Evolutionary conservation across 2,797 vertebrate genomes (phyloP).

Genomic region (Acridotheres tristis): DNA sequence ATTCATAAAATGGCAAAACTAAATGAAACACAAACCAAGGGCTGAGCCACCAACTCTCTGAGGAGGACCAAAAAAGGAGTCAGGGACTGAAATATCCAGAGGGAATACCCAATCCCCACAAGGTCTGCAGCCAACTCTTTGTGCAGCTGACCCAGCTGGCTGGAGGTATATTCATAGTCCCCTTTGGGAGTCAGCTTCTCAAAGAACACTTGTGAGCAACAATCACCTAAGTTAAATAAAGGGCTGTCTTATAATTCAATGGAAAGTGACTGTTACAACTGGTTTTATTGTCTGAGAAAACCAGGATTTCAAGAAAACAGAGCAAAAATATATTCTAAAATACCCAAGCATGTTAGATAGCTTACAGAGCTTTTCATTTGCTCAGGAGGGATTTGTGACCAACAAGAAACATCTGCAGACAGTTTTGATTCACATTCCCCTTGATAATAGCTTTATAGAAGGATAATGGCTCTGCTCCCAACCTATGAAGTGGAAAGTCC

Average conservation of each 20-base stretch:
- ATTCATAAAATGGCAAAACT: background rate
- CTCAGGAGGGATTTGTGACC: background rate
- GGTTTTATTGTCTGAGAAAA: background rate
- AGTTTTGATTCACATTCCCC: background rate
- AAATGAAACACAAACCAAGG: background rate
- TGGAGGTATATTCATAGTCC: background rate
- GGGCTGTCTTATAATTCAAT: background rate
- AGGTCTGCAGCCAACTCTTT: background rate
- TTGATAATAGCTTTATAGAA: background rate
- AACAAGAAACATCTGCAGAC: background rate
- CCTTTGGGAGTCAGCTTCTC: background rate
- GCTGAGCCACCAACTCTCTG: background rate
- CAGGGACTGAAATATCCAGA: background rate
- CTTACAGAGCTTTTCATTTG: background rate
- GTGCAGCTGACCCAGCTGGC: background rate
- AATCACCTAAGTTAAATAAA: background rate
- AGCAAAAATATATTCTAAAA: background rate
- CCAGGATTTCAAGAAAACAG: background rate
- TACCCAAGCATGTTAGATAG: background rate
- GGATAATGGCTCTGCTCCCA: background rate
- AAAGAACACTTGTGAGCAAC: background rate
- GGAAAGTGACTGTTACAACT: background rate
- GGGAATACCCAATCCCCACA: background rate
- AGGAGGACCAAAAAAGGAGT: background rate
- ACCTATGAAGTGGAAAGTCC: background rate